These are phyloP conservation scores for Ceratitis capitata DNA, from an alignment of 1,140 invertebrate genomes.

Conservation along the genomic window DNA sequence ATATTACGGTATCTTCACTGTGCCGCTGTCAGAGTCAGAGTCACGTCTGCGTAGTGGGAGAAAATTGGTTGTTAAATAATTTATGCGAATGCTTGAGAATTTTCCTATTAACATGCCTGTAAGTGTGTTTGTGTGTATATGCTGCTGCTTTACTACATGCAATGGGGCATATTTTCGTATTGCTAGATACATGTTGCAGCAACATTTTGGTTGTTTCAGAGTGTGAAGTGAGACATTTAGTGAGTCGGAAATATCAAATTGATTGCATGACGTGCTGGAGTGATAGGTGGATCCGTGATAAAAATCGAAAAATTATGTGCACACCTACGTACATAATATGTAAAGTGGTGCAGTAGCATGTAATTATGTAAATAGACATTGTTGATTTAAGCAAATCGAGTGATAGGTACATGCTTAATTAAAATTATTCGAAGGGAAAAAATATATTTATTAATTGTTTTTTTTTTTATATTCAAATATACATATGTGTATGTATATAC, in stretches of 20 bases:
- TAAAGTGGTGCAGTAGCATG: too few relatives aligned
- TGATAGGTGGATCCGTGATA: neutral
- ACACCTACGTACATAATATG: too few relatives aligned
- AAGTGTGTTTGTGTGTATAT: neutral
- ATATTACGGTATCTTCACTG: neutral
- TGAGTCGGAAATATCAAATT: slow-evolving; percentile 9
- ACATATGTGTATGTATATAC: too few relatives aligned
- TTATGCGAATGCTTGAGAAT: slow-evolving; percentile 26
- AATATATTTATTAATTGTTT: too few relatives aligned
- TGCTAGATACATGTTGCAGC: slow-evolving; percentile 6
- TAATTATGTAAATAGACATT: too few relatives aligned
- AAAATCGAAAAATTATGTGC: too few relatives aligned
- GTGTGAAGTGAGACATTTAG: neutral
- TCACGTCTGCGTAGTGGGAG: neutral
- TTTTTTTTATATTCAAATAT: too few relatives aligned
- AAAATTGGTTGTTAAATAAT: neutral
- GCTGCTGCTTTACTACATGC: neutral
- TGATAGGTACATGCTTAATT: too few relatives aligned
- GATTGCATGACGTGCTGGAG: neutral
- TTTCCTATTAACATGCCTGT: neutral
- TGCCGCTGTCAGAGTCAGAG: neutral
- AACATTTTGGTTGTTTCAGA: neutral
- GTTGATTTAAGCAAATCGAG: too few relatives aligned
- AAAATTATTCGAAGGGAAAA: too few relatives aligned
- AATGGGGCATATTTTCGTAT: too few relatives aligned